A percentile compares a stretch with the other conserved stretches of the same genome.
Conservation (phyloP, 2,888 invertebrate genomes). For the Neuroscelio doddi region DNA sequence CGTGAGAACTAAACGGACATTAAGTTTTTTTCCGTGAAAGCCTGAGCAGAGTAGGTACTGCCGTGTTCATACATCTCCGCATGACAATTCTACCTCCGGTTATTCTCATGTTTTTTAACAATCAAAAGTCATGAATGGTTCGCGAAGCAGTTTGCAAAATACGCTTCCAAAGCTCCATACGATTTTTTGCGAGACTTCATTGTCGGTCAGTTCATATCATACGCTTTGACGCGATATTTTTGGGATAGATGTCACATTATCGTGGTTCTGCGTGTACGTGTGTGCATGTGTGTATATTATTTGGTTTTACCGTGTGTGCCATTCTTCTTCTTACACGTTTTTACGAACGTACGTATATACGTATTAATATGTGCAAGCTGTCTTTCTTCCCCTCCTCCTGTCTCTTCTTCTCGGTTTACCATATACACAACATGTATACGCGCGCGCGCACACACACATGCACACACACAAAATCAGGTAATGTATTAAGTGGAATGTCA, state of each 20-base stretch:
- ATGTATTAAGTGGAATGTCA: conserved; percentile 26
- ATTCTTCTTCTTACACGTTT: conserved; percentile 41
- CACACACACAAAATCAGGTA: conserved; percentile 15
- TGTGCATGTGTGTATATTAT: conserved; percentile 48
- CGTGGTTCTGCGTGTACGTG: conserved; percentile 45
- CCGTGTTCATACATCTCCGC: conserved; percentile 54
- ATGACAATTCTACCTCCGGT: conserved; percentile 53
- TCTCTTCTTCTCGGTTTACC: background rate
- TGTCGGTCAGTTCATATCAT: conserved; percentile 46
- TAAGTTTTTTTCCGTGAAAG: conserved; percentile 44
- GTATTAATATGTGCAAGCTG: conserved; percentile 1
- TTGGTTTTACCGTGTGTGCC: conserved; percentile 47
- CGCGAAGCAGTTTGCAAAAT: too few species aligned
- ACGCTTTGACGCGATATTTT: conserved; percentile 60
- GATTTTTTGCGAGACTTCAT: background rate
- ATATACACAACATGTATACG: conserved; percentile 3
- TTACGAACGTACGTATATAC: conserved; percentile 7
- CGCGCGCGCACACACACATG: conserved; percentile 7
- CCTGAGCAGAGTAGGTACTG: conserved; percentile 52
- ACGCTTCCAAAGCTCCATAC: background rate
- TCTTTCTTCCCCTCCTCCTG: conserved; percentile 1
- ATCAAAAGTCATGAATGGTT: too few species aligned
- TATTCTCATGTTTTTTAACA: background rate
- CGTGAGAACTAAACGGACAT: conserved; percentile 45
- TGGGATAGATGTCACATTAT: conserved; percentile 67